Evolutionary conservation across 2,888 invertebrate genomes (phyloP).

Genomic region (Megamerina dolium): DNA sequence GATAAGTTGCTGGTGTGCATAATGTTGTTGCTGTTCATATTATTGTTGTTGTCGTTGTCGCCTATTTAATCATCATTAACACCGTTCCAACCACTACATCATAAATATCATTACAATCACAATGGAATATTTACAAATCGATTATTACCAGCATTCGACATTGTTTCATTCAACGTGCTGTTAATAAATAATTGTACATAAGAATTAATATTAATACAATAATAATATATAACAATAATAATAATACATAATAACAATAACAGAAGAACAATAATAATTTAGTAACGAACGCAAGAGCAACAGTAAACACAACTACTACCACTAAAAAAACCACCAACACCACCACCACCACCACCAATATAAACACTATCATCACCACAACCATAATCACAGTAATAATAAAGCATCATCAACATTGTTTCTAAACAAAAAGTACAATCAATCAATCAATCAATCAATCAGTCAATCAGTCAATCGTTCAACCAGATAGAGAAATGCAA

Average conservation of each 20-base stretch:
- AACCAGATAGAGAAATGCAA: too few species aligned
- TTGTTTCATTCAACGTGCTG: constrained; percentile 5
- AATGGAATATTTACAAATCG: too few species aligned
- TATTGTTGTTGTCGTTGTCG: constrained; percentile 27
- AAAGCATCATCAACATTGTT: constrained; percentile 24
- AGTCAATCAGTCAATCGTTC: too few species aligned
- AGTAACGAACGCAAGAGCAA: constrained; percentile 3
- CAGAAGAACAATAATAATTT: too few species aligned
- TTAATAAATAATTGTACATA: constrained; percentile 7
- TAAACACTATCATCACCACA: neutral
- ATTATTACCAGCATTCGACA: constrained; percentile 16
- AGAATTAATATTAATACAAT: too few species aligned
- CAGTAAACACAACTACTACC: constrained; percentile 7
- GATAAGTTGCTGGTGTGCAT: constrained; percentile 24
- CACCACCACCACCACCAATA: constrained; percentile 16
- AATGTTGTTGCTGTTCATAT: constrained; percentile 14
- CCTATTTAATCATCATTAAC: constrained; percentile 18
- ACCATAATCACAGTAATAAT: constrained; percentile 3
- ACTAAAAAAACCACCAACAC: constrained; percentile 13
- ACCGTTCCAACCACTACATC: constrained; percentile 17
- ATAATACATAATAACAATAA: too few species aligned
- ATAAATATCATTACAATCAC: constrained; percentile 8
- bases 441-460: constrained; percentile 19
- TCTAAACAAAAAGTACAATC: constrained; percentile 15
- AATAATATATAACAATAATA: too few species aligned